Evolutionary conservation across 2,797 vertebrate genomes (phyloP), one percentile per base, ranked within the genome.

Genomic region (Lophotriccus pileatus): DNA sequence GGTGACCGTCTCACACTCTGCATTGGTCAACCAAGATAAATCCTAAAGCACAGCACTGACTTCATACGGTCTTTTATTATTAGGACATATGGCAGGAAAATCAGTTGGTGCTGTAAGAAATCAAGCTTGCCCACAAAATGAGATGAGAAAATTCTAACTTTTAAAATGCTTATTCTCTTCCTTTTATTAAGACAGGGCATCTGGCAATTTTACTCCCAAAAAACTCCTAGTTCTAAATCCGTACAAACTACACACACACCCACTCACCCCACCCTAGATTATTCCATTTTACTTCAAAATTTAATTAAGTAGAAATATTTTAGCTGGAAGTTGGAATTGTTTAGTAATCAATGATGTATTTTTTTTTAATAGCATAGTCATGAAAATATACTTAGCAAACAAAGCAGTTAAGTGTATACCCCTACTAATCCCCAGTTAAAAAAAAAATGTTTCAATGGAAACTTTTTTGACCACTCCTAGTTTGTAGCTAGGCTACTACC

Each of bases 251-350:
- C 12, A 39, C 2, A 12, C 7, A 21, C 10, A 4, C 12, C 39
- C 37, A 39, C 37, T 39, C n/a, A 3, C 19, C 3, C 6, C 8
- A 2, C 4, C 12, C 9, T 27, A 1, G 0, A 32, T 44, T 53
- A 80, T 28, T 85, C 14, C 22, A 25, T 5, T 2, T 81, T 66
- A 46, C 25, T 70, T 92, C 23, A 59, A 62, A 58, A 63, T 75
- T 73, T 69, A 36, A 67, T 79, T 19, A 83, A 36, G 21, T 23
- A 67, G 43, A 90, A 89, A 49, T 70, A 73, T 56, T 94, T 69
- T 63, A 28, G 13, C n/a, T 60, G 63, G 7, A 80, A 87, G 12
- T 28, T 43, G 18, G n/a, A 89, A 41, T n/a, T 84, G n/a, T 75
- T 83, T 55, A 75, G 41, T 34, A 74, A 92, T 80, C 68, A 70